Percentiles rank a stretch among this genome's conserved stretches.
These are phyloP conservation scores for Lucinisca nassula DNA, from an alignment of 2,888 invertebrate genomes.

Conservation along the genomic window DNA sequence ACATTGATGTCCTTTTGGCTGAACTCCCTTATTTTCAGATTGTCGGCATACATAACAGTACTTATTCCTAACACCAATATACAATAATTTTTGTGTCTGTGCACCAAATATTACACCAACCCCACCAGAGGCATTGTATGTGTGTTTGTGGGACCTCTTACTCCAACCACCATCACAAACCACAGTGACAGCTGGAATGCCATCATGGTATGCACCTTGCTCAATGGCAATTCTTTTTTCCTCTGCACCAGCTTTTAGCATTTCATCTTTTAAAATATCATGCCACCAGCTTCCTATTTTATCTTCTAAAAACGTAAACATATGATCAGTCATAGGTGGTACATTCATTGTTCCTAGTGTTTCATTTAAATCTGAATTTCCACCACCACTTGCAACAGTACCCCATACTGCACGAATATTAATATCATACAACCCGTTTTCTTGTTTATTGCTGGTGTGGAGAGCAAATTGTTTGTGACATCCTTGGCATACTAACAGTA, in stretches of 20 bases:
- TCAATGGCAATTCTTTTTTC: slow-evolving; percentile 56
- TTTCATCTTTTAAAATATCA: slow-evolving; percentile 28
- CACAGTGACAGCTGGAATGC: slow-evolving; percentile 64
- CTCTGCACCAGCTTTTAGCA: slow-evolving; percentile 39
- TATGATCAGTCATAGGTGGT: slow-evolving; percentile 27
- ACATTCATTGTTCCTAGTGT: slow-evolving; percentile 40
- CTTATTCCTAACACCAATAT: slow-evolving; percentile 70
- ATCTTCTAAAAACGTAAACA: slow-evolving; percentile 33
- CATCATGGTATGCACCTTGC: slow-evolving; percentile 46
- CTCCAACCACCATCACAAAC: slow-evolving; percentile 69
- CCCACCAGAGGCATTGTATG: slow-evolving; percentile 68
- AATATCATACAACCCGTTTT: slow-evolving; percentile 39
- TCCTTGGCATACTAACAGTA: neutral
- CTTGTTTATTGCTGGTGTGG: slow-evolving; percentile 21
- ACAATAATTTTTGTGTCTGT: slow-evolving; percentile 60
- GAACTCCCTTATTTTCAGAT: slow-evolving; percentile 17
- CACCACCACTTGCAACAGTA: slow-evolving; percentile 47
- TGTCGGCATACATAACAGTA: slow-evolving; percentile 58
- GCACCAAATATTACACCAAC: slow-evolving; percentile 64
- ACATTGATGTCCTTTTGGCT: slow-evolving; percentile 39
- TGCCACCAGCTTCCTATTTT: slow-evolving; percentile 49
- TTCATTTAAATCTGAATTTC: slow-evolving; percentile 48
- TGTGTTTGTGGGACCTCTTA: slow-evolving; percentile 66
- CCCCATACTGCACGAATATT: slow-evolving; percentile 63
- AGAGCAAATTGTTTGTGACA: neutral